Base-by-base conservation (phyloP, 2,113 vertebrate genomes). In the Equus przewalskii region DNA sequence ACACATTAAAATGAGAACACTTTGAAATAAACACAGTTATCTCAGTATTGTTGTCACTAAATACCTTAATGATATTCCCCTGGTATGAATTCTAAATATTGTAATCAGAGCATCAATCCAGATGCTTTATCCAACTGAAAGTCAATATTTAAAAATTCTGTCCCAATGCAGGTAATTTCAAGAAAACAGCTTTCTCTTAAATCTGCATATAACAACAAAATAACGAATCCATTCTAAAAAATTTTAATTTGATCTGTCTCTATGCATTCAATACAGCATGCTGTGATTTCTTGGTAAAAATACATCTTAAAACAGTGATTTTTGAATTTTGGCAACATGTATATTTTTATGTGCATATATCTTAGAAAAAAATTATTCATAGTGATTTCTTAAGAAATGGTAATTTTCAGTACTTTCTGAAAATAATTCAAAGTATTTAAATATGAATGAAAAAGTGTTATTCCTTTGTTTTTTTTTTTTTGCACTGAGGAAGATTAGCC, bases 361-460 rank as follows among this genome's bases (percentile, higher is more conserved):
- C 5, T 97, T 80, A 80, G 7, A 93, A 94, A 51, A 96, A 91
- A 76, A 72, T 91, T 24, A 87, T 0, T 41, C 22, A 76, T 67
- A 30, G 0, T 56, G 75, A 69, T 76, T 94, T 28, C 58, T 19
- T 6, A 62, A 56, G 92, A 65, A 92, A 94, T 54, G 19, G 7
- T 44, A 80, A 75, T 90, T 3, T 41, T 13, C 1, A 78, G 11
- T 85, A 58, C 4, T 82, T 41, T 28, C 9, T 94, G 46, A 92
- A 1, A 93, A 96, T 26, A 54, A 96, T 21, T 93, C n/a, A 51
- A 79, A 89, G 18, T 67, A 73, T 95, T 97, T 85, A 94, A 96
- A 18, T n/a, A 83, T 6, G 16, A 93, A 44, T 24, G 6, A 14
- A 21, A 96, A 65, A 54, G 9, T 80, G 0, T 3, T 0, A 26